Evolutionary conservation across 2,113 vertebrate genomes (phyloP).

Genomic region (Saguinus imperator): DNA sequence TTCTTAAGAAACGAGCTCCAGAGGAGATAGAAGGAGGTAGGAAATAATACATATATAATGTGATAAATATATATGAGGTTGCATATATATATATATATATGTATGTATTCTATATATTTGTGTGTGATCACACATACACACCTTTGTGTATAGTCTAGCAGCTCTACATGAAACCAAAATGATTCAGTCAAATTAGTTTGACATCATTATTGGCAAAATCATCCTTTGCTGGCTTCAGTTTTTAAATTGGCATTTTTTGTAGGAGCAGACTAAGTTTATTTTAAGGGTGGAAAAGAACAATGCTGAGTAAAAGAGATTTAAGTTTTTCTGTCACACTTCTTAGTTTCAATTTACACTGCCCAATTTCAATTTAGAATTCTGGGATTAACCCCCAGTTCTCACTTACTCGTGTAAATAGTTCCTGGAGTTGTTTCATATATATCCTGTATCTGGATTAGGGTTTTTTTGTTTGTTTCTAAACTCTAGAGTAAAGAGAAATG

Average conservation of each 20-base stretch:
- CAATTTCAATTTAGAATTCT: not conserved
- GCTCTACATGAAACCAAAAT: not conserved
- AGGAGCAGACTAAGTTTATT: not conserved
- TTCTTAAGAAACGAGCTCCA: slow-evolving; percentile 6
- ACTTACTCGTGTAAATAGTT: not conserved
- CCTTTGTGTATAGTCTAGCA: not conserved
- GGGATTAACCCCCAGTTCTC: not conserved
- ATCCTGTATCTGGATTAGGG: not conserved
- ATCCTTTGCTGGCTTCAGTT: not conserved
- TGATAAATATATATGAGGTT: not conserved
- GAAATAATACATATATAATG: not conserved
- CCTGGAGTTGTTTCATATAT: not conserved
- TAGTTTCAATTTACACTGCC: not conserved
- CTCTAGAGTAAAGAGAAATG: slow-evolving; percentile 7
- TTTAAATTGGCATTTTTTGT: not conserved
- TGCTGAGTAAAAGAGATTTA: not conserved
- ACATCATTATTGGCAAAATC: not conserved
- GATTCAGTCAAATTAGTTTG: not conserved
- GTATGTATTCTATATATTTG: no score
- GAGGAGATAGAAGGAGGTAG: not conserved
- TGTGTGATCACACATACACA: not conserved
- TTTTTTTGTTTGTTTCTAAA: not conserved
- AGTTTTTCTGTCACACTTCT: not conserved
- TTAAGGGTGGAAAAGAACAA: not conserved
- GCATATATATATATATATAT: not conserved